A percentile compares a stretch with the other conserved stretches of the same genome.
Conservation (phyloP, 2,113 vertebrate genomes). For the Anolis sagrei region DNA sequence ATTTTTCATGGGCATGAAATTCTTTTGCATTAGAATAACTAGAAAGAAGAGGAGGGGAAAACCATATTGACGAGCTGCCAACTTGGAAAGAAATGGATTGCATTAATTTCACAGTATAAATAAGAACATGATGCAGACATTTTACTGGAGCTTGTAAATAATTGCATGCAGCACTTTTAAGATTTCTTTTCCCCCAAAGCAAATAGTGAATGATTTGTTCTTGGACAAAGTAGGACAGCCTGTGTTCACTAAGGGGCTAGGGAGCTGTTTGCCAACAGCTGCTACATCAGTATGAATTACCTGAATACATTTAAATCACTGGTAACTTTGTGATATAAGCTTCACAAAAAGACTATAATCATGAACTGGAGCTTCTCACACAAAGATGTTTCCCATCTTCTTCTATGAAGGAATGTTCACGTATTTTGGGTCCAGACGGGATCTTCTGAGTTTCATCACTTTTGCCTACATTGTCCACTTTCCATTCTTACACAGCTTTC, state of each 20-base stretch:
- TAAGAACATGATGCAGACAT: conserved; percentile 12
- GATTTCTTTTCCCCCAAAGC: not conserved
- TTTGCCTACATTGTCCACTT: not conserved
- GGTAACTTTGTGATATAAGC: not conserved
- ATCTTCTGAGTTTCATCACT: too few relatives aligned
- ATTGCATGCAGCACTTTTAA: not conserved
- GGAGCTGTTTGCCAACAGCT: not conserved
- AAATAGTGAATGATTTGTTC: not conserved
- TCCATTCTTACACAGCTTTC: not conserved
- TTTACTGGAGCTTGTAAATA: conserved; percentile 24
- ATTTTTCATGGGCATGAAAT: conserved; percentile 16
- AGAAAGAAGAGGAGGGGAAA: not conserved
- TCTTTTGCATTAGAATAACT: not conserved
- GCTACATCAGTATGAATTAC: not conserved
- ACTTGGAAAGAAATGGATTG: not conserved
- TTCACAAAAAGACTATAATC: too few relatives aligned
- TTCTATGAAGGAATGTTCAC: not conserved
- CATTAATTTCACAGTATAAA: conserved; percentile 17
- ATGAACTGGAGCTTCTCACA: not conserved
- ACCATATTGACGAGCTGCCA: conserved; percentile 12
- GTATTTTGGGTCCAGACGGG: not conserved
- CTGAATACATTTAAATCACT: not conserved
- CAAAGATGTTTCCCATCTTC: not conserved
- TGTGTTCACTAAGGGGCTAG: not conserved
- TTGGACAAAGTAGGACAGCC: not conserved